Conservation (phyloP, 1,140 invertebrate species). For the Euglossa dilemma region DNA sequence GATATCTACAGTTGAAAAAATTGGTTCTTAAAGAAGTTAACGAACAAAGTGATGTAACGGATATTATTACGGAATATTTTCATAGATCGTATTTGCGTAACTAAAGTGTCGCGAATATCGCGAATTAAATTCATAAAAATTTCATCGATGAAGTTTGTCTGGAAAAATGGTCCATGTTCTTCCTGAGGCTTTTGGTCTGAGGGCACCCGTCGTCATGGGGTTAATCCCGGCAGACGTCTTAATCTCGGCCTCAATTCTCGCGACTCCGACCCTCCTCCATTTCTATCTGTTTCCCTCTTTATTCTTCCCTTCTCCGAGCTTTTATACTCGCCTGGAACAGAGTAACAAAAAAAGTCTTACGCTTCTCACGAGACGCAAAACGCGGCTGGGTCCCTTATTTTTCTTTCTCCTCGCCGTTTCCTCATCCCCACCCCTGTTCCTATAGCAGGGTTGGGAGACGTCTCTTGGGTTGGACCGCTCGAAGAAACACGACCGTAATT, state of each 20-base stretch:
- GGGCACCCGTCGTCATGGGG: background rate
- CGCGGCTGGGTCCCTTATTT: conserved; percentile 17
- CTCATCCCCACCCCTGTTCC: background rate
- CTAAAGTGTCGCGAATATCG: no score
- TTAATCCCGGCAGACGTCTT: conserved; percentile 62
- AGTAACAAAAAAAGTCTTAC: background rate
- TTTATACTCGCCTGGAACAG: background rate
- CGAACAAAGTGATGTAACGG: no score
- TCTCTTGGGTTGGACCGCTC: background rate
- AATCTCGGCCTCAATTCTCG: conserved; percentile 69
- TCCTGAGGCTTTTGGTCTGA: background rate
- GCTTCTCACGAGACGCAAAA: conserved; percentile 38
- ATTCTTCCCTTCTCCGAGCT: background rate
- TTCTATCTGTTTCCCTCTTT: background rate
- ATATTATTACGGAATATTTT: no score
- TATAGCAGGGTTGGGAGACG: background rate
- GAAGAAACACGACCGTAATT: conserved; percentile 21
- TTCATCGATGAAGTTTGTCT: background rate
- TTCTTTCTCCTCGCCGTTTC: conserved; percentile 8
- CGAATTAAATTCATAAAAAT: background rate
- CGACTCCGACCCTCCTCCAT: conserved; percentile 37
- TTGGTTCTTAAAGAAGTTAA: no score
- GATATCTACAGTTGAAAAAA: no score
- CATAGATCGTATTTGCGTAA: background rate
- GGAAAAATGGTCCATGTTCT: background rate